Evolutionary conservation across 2,888 invertebrate species (phyloP), one percentile per base, ranked within the genome.

Genomic region (Reticulitermes lucifugus): DNA sequence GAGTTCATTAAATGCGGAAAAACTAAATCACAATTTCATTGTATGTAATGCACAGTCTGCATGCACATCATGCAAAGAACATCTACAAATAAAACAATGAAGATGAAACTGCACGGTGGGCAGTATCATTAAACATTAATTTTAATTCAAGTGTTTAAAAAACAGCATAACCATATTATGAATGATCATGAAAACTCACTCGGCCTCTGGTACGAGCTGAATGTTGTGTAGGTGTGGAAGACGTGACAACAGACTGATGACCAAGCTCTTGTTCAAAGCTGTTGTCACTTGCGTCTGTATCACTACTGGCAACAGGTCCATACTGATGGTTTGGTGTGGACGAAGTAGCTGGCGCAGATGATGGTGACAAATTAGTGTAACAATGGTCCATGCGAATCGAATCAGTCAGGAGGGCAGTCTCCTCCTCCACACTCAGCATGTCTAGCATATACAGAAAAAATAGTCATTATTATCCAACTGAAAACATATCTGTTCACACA

Each of bases 331-430:
- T 81, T 25, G 81, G 81, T 70, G 81, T 81, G 21, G 73, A 12
- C 6, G 81, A 81, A 25, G 81, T 70, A 10, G 80, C 25, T 43
- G 86, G 86, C 41, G 82, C 82, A 71, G 86, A 79, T 12, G 84
- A 73, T 43, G 93, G 87, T 12, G 90, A 94, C 65, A 94, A 92
- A 79, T 94, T 93, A 77, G 96, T 96, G 88, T 96, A 96, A 89
- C 96, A 96, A 89, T 97, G 96, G 90, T 96, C 96, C 91, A 96
- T 85, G 12, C 82, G 70, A 71, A 86, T 83, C 7, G 86, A 77
- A 59, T 85, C 84, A 46, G 70, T 83, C 35, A 83, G 29, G n/a
- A 80, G 88, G 10, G 81, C 70, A 83, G 89, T 88, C 83, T 90
- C 88, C 60, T 92, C 91, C 87, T 92, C 93, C 46, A 90, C 90